Percentiles rank a stretch among this genome's conserved stretches.
phyloP scores from a whole-genome alignment of 2,797 vertebrate species.

The Pangasius mekongensis region DNA sequence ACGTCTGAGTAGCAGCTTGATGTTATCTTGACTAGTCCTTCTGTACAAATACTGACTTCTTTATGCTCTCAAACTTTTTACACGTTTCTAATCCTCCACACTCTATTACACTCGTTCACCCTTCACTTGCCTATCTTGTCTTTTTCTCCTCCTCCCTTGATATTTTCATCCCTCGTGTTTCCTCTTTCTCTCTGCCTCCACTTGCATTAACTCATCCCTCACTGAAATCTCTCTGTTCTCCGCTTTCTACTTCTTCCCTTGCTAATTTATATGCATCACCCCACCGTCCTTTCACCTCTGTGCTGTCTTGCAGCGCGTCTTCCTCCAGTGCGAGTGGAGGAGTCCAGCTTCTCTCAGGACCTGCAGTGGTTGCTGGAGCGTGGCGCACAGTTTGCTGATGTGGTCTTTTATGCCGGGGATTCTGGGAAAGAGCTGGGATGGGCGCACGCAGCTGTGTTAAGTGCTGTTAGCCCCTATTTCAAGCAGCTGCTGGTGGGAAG shows the following conservation, averaged over 20 bases:
- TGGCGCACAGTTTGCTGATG: conserved; percentile 88
- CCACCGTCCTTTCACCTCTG: background rate
- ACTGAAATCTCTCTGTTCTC: conserved; percentile 1
- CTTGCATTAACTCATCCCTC: conserved; percentile 10
- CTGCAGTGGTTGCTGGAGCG: conserved; percentile 88
- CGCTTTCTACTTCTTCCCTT: background rate
- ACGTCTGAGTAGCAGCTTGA: conserved; percentile 45
- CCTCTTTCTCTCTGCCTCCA: background rate
- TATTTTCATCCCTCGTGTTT: background rate
- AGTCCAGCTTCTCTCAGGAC: conserved; percentile 89
- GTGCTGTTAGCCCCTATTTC: conserved; percentile 89
- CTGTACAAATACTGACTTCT: background rate
- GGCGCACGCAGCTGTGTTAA: conserved; percentile 90
- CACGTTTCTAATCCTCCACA: conserved; percentile 18
- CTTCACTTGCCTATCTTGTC: conserved; percentile 32
- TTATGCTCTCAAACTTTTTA: background rate
- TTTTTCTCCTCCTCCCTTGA: conserved; percentile 10
- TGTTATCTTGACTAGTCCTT: background rate
- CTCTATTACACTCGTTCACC: background rate
- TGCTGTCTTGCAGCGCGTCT: conserved; percentile 82
- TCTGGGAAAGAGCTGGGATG: conserved; percentile 81
- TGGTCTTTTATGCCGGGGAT: conserved; percentile 86
- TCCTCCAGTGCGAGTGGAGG: conserved; percentile 87
- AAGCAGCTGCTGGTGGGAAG: conserved; percentile 89
- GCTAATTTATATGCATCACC: conserved; percentile 17